phyloP scores from a whole-genome alignment of 2,113 vertebrate genomes.

The Lucifuga dentata region DNA sequence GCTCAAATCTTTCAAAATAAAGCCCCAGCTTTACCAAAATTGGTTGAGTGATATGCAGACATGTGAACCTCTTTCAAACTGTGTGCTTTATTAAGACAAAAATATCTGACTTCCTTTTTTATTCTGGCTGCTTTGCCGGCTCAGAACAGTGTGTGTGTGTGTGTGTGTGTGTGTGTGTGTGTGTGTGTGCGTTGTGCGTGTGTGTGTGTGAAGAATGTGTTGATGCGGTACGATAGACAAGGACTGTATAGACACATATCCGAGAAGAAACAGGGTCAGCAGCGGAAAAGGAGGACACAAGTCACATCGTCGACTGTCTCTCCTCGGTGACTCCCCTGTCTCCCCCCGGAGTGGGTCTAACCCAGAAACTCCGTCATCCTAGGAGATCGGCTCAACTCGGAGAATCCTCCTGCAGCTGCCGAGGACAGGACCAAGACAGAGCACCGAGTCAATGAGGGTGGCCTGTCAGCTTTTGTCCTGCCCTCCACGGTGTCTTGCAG shows the following conservation, averaged over 20 bases:
- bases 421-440: conserved; percentile 45
- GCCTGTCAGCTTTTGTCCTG: conserved; percentile 36
- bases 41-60: background rate
- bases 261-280: conserved; percentile 43
- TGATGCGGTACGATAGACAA: conserved; percentile 25
- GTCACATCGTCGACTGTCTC: conserved; percentile 1
- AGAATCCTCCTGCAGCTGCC: conserved; percentile 47
- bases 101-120: background rate
- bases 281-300: conserved; percentile 37
- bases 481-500: conserved; percentile 36
- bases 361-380: conserved; percentile 22
- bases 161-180: conserved; percentile 28
- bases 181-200: conserved; percentile 36
- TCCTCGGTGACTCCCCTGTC: background rate
- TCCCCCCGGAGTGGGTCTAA: conserved; percentile 35
- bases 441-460: conserved; percentile 44
- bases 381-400: conserved; percentile 46
- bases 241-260: conserved; percentile 29
- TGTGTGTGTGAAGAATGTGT: conserved; percentile 25
- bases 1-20: conserved; percentile 49
- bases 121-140: background rate
- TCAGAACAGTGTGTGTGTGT: conserved; percentile 30
- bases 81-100: conserved; percentile 10
- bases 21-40: rapidly evolving
- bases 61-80: rapidly evolving